Evolutionary conservation across 2,888 invertebrate species (phyloP).

Genomic region (Troides aeacus): DNA sequence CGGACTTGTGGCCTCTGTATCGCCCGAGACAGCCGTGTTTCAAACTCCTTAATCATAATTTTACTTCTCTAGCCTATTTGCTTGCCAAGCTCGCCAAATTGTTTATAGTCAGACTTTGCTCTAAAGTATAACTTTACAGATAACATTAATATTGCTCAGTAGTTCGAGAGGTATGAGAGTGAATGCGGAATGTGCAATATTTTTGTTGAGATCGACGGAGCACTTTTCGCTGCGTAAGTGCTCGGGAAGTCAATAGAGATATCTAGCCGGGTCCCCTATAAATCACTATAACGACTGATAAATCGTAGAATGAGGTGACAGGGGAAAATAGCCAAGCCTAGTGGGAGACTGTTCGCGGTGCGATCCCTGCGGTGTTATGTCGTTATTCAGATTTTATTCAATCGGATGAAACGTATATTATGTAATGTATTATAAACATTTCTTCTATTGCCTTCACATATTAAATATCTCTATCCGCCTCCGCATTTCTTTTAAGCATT

Average conservation of each 20-base stretch:
- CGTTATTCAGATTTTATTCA: constrained; percentile 19
- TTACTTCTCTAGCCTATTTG: too few relatives aligned
- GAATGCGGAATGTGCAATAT: constrained; percentile 8
- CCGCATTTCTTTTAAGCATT: too few relatives aligned
- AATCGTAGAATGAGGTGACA: constrained; percentile 24
- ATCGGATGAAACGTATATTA: constrained; percentile 9
- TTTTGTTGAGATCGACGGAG: constrained; percentile 6
- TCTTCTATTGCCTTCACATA: neutral
- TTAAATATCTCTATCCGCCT: neutral
- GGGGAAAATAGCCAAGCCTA: constrained; percentile 24
- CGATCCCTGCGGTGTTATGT: constrained; percentile 21
- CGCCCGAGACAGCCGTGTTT: too few relatives aligned
- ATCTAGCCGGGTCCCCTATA: constrained; percentile 20
- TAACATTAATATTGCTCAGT: too few relatives aligned
- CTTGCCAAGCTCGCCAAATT: too few relatives aligned
- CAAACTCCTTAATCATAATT: too few relatives aligned
- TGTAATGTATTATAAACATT: constrained; percentile 18
- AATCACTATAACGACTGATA: constrained; percentile 28
- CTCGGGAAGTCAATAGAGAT: constrained; percentile 21
- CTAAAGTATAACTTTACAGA: too few relatives aligned
- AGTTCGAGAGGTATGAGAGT: neutral
- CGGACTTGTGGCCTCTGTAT: too few relatives aligned
- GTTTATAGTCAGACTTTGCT: too few relatives aligned
- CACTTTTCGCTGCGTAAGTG: constrained; percentile 20
- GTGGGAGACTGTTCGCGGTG: constrained; percentile 19